These are phyloP conservation scores for Perca flavescens DNA, from an alignment of 2,113 vertebrate species.

Conservation along the genomic window DNA sequence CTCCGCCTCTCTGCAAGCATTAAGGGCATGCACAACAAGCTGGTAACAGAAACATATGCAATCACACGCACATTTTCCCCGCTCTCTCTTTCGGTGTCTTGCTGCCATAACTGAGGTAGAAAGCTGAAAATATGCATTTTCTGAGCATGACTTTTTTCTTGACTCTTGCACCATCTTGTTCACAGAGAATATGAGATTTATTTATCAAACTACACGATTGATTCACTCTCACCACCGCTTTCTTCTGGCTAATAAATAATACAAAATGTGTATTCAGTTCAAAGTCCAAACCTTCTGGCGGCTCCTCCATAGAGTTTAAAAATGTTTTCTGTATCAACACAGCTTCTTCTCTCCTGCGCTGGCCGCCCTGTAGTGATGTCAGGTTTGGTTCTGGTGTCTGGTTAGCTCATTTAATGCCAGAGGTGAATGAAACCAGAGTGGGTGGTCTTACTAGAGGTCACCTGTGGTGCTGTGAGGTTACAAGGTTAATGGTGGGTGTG, in stretches of 20 bases:
- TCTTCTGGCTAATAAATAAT: conserved; percentile 23
- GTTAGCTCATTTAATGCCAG: conserved; percentile 40
- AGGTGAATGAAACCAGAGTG: conserved; percentile 55
- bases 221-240: neutral
- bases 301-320: conserved; percentile 9
- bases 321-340: conserved; percentile 43
- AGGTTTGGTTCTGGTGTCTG: conserved; percentile 35
- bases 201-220: conserved; percentile 6
- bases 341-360: neutral
- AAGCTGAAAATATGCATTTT: conserved; percentile 3
- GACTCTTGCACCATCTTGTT: conserved; percentile 4
- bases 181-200: neutral
- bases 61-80: conserved; percentile 22
- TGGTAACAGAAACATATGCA: conserved; percentile 24
- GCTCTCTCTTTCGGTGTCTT: neutral
- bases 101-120: neutral
- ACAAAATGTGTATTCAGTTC: conserved; percentile 25
- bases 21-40: conserved; percentile 23
- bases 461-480: conserved; percentile 54
- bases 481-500: conserved; percentile 53
- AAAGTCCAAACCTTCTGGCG: conserved; percentile 35
- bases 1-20: conserved; percentile 22
- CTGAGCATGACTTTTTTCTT: neutral
- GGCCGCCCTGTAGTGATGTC: neutral
- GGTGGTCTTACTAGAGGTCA: conserved; percentile 48